Evolutionary conservation across 2,113 vertebrate genomes (phyloP), one percentile per base, ranked within the genome.

Genomic region (Scartelaos histophorus): DNA sequence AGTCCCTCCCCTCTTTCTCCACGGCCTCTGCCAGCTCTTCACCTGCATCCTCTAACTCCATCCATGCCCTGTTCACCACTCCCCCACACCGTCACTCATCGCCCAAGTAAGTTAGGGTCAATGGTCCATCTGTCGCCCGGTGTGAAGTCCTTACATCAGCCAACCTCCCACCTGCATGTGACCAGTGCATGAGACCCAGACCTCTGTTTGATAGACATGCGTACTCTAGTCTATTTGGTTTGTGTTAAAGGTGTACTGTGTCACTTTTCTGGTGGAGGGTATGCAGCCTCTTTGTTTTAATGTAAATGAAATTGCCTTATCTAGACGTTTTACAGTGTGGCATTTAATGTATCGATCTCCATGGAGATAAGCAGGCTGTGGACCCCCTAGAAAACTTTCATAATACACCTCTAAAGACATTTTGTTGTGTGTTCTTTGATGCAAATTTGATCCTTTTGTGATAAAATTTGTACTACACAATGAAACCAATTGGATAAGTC

Each of bases 31-130:
- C 86, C 80, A 89, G 87, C 81, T 89, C 90, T 75, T 92, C 93
- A 89, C 90, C 91, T 73, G 62, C 85, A 87, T 95, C 94, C 85
- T 81, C 87, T 89, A 90, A 86, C 93, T 94, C 93, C 86, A 88
- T 85, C 91, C 91, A 92, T 92, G 78, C 82, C 92, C 74, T 84
- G 89, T 81, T 94, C 84, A 91, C 89, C 78, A 84, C 81, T 67
- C 74, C 91, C 86, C 83, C 87, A 87, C 91, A 87, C 90, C 83
- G 94, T 89, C 89, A 91, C 86, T 69, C 86, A 91, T 90, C 89
- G 78, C 94, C 87, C 78, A 94, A 94, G 85, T 93, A 76, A 94
- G 93, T 94, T 83, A 74, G 85, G 87, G 76, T 92, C 74, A 67
- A 73, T 92, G 82, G 22, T 13, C 24, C 56, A 58, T 57, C 22